Evolutionary conservation across 2,113 vertebrate genomes (phyloP), one percentile per base, ranked within the genome.

Genomic region (Rhea americana): DNA sequence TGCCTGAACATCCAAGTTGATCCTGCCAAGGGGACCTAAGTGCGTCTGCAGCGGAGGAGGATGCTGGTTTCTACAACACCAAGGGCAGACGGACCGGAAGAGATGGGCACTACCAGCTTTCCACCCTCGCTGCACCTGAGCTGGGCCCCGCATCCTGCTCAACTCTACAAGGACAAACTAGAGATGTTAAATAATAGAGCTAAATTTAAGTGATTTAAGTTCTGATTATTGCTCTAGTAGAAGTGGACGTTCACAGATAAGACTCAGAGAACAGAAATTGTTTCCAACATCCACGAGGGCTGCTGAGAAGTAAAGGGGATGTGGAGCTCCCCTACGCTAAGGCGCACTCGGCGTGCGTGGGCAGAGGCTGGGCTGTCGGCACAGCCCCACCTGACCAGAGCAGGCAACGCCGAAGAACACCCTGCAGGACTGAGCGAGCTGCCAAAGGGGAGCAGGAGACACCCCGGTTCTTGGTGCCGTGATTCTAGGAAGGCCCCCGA

Each of bases 191-290:
- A 5, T 17, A 22, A 28, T 9, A 56, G 55, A 56, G 55, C 55
- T 56, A 56, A 56, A 56, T 30, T 30, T 56, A 56, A 56, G 55
- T 58, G 55, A 32, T 32, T 78, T 11, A 90, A 70, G 39, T 30
- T 81, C 48, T 51, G 66, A 81, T 90, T 92, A 85, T 92, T 93
- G 92, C 81, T 94, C 48, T 79, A 90, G 82, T 67, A 84, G 87
- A 86, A 89, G 74, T 39, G 71, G 70, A 65, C 56, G 74, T 87
- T 74, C 70, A 84, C 63, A 81, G 72, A 59, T 32, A 41, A 41
- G 8, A 1, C 53, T 76, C 1, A 0, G 67, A 86, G 19, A 67
- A 86, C 90, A 56, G 28, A 16, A 37, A 37, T 68, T 1, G 22
- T 59, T 81, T 59, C 70, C 83, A 63, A 35, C 24, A 51, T 13